Evolutionary conservation across 2,113 vertebrate genomes (phyloP), one percentile per base, ranked within the genome.

Genomic region (Cnemophilus loriae): DNA sequence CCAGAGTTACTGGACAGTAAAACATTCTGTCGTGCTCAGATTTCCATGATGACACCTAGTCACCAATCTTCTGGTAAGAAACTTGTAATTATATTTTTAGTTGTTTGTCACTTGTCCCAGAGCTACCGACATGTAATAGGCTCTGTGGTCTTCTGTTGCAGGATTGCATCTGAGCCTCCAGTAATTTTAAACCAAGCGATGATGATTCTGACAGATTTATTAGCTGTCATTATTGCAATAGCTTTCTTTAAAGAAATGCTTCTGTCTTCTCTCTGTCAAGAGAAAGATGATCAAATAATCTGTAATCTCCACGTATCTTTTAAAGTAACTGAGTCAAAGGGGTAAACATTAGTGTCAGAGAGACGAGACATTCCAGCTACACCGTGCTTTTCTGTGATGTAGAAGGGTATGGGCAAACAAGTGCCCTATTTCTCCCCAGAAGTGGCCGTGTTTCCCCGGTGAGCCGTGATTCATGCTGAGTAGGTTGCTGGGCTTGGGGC

Each of bases 1-100:
- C 17, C 93, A 98, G 98, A 98, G 57, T 76, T 98, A 80, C 71
- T 98, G 93, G 98, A 98, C 70, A 98, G 97, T 92, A 98, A 98
- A 97, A 92, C 97, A 20, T 97, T 98, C 90, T 98, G 98, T 75
- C 96, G 98, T 84, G 97, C 97, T 92, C 98, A 98, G 91, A 97
- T 98, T 95, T 98, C 98, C 63, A 97, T 97, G 95, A 97, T 91
- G 20, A 71, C 97, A 91, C 53, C 95, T 7, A 94, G 71, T 91
- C 98, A 98, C 89, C 98, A 98, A 78, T 96, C 97, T 70, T 63
- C 95, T 41, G 98, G 98, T 98, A 98, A 98, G 97, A 69, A 87
- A 80, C 73, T 73, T 84, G 88, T 90, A 95, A 83, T 75, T 59
- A 84, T 8, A 21, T 56, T 63, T 39, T 64, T 87, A 69, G 60